Conservation (phyloP, 2,113 vertebrate species). For the Anhinga rufa region DNA sequence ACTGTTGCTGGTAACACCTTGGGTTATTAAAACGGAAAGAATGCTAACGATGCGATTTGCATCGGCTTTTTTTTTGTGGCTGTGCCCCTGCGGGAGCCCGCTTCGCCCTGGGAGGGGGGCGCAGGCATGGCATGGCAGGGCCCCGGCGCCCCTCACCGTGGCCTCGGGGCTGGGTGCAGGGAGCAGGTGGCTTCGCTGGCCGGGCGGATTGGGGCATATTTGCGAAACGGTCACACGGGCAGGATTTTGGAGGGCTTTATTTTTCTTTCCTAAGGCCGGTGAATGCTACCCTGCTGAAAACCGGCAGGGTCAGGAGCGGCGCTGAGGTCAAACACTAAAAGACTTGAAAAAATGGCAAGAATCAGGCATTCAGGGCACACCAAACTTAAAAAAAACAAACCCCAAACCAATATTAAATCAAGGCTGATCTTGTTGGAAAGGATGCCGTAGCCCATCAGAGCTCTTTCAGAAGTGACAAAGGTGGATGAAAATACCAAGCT, state of each 20-base stretch:
- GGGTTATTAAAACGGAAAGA: slow-evolving; percentile 60
- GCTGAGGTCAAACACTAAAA: neutral
- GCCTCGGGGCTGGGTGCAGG: neutral
- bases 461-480: fast-evolving
- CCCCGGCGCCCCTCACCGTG: neutral
- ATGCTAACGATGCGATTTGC: slow-evolving; percentile 55
- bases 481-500: neutral
- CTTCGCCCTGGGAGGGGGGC: neutral
- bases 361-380: neutral
- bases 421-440: neutral
- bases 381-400: fast-evolving
- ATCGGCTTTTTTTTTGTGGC: slow-evolving; percentile 46
- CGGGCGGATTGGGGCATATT: fast-evolving
- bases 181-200: fast-evolving
- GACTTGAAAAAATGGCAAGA: neutral
- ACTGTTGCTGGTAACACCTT: slow-evolving; percentile 64
- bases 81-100: neutral
- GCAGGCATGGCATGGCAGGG: neutral
- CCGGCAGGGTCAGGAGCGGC: fast-evolving
- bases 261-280: neutral
- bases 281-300: no score
- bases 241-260: neutral
- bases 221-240: fast-evolving
- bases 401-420: neutral
- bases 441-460: neutral